These are phyloP conservation scores for Drosophila persimilis DNA, from an alignment of 1,140 invertebrate species.

Conservation along the genomic window DNA sequence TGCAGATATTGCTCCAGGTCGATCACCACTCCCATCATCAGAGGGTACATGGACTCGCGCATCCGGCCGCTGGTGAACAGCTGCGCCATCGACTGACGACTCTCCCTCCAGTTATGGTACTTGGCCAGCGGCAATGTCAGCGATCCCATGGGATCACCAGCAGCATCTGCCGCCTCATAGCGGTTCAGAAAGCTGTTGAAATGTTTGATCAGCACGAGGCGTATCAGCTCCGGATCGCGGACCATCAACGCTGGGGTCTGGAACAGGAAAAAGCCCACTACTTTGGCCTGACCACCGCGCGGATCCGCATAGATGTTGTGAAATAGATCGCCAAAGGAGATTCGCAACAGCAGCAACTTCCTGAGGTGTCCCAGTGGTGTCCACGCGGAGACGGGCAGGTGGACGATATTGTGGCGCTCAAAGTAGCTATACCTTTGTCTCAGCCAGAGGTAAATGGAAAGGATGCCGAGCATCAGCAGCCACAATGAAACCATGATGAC, in stretches of 20 bases:
- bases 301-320: constrained; percentile 52
- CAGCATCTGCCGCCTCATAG: constrained; percentile 80
- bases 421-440: constrained; percentile 63
- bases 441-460: constrained; percentile 37
- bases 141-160: constrained; percentile 58
- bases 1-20: constrained; percentile 60
- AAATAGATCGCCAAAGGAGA: constrained; percentile 77
- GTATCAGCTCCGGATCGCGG: constrained; percentile 84
- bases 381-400: constrained; percentile 42
- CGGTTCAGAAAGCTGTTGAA: constrained; percentile 82
- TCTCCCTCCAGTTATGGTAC: constrained; percentile 83
- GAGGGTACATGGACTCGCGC: constrained; percentile 84
- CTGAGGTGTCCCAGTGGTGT: constrained; percentile 68
- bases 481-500: constrained; percentile 2
- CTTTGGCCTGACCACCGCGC: constrained; percentile 24
- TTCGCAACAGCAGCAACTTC: constrained; percentile 52
- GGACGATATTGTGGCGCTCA: constrained; percentile 34
- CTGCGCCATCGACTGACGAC: constrained; percentile 84
- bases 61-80: constrained; percentile 85
- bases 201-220: constrained; percentile 84
- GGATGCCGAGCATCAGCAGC: constrained; percentile 22
- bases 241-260: constrained; percentile 83
- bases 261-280: constrained; percentile 82
- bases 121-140: constrained; percentile 75
- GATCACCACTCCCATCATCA: constrained; percentile 43